Base-by-base conservation (phyloP, 2,797 vertebrate species). In the Propithecus deckenii region DNA sequence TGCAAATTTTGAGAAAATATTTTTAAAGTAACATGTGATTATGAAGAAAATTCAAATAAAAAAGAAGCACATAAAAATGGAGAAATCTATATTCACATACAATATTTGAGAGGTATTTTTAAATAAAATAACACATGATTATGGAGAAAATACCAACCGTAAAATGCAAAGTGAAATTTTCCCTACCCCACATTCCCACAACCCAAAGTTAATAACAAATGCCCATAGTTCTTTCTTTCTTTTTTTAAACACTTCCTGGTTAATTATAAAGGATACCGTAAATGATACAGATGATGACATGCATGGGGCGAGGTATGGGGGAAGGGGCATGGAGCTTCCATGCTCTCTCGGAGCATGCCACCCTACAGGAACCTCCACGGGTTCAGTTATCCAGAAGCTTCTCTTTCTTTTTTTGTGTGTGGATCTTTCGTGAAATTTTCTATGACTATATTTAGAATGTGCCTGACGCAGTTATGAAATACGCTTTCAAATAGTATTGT, bases 41-140 rank as follows among this genome's bases (percentile, higher is more conserved):
- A 79, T 69, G 28, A 89, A 87, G 46, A 95, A 87, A 94, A 91
- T 95, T 57, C 61, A 88, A 97, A 79, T 89, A 79, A 79, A n/a
- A 86, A 6, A 90, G 25, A 94, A 76, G 46, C 87, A 90, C 5
- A 22, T 74, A 38, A 85, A 94, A 89, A 79, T 86, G 41, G 28
- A 89, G 84, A 32, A 63, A 80, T 86, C 38, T 65, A 89, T 94
- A 91, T 55, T 78, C 25, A 91, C 35, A 95, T 61, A 38, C 11
- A 95, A 52, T 78, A 83, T 79, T 89, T 89, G 67, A 93, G 18
- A 10, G 7, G 7, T 48, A 92, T 89, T 83, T 91, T 46, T 43
- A 88, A 71, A 48, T 92, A 97, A 96, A 87, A 46, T 86, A 91
- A 78, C 35, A 95, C n/a, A 65, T 86, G 55, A 59, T 71, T 91